Conservation (phyloP, 37 sponge, comb jelly and placozoan genomes). For the Chondrilla cf. caribensis region DNA sequence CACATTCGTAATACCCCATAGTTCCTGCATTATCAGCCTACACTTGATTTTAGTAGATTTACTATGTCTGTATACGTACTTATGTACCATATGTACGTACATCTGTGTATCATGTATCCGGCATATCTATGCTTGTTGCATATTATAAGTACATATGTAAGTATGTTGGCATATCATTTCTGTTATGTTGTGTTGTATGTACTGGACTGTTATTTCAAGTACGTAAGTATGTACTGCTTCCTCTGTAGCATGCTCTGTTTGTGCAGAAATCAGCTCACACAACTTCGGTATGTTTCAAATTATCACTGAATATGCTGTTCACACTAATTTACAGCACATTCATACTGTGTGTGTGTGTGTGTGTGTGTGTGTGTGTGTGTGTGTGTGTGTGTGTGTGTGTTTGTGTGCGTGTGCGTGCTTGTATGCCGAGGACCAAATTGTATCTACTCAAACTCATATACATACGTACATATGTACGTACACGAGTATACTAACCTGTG, state of each 20-base stretch:
- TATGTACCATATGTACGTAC: background rate
- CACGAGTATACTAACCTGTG: background rate
- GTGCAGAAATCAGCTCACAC: background rate
- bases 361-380: conserved; percentile 18
- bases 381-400: conserved; percentile 22
- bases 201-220: no score
- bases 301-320: no score
- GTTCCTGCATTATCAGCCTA: background rate
- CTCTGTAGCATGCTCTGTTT: conserved; percentile 11
- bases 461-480: background rate
- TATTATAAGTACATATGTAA: background rate
- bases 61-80: background rate
- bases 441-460: background rate
- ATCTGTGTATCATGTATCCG: background rate
- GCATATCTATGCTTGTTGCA: background rate
- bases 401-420: conserved; percentile 26
- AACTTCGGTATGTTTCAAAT: background rate
- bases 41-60: background rate
- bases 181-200: background rate
- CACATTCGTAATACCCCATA: background rate
- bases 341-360: background rate
- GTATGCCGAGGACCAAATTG: background rate
- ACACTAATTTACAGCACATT: no score
- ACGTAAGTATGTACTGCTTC: background rate
- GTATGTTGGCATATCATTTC: no score